Conservation (phyloP, 2,113 vertebrate genomes). For the Cranoglanis bouderius region DNA sequence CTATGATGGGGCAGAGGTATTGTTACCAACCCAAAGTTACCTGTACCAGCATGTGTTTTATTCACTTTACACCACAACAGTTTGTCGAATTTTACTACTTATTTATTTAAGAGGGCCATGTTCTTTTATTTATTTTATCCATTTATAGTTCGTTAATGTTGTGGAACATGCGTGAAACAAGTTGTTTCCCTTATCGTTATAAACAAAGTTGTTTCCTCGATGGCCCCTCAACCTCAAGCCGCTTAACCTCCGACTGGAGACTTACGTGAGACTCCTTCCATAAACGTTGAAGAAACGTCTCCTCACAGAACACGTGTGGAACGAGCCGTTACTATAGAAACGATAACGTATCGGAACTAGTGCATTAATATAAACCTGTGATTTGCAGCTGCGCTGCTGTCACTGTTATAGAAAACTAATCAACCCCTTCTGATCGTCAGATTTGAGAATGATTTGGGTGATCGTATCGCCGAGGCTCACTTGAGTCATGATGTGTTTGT, state of each 20-base stretch:
- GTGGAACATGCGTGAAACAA: not conserved
- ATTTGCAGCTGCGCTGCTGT: not conserved
- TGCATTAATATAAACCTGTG: not conserved
- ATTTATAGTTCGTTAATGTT: not conserved
- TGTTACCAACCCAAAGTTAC: too few species aligned
- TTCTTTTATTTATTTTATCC: too few species aligned
- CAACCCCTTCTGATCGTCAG: not conserved
- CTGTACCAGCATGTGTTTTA: too few species aligned
- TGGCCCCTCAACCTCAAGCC: too few species aligned
- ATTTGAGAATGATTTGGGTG: not conserved
- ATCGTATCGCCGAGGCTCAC: too few species aligned
- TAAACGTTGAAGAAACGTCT: not conserved
- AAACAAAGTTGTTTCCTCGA: not conserved
- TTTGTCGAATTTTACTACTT: not conserved
- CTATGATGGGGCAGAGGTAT: too few species aligned
- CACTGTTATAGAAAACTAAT: not conserved
- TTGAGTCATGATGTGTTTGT: not conserved
- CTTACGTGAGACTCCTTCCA: not conserved
- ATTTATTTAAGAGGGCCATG: too few species aligned
- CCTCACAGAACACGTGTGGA: too few species aligned
- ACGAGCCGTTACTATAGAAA: too few species aligned
- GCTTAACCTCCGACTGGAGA: too few species aligned
- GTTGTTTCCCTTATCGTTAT: too few species aligned
- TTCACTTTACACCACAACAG: not conserved
- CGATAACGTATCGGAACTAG: too few species aligned